Evolutionary conservation across 2,113 vertebrate species (phyloP), one percentile per base, ranked within the genome.

Genomic region (Phrynocephalus versicolor): DNA sequence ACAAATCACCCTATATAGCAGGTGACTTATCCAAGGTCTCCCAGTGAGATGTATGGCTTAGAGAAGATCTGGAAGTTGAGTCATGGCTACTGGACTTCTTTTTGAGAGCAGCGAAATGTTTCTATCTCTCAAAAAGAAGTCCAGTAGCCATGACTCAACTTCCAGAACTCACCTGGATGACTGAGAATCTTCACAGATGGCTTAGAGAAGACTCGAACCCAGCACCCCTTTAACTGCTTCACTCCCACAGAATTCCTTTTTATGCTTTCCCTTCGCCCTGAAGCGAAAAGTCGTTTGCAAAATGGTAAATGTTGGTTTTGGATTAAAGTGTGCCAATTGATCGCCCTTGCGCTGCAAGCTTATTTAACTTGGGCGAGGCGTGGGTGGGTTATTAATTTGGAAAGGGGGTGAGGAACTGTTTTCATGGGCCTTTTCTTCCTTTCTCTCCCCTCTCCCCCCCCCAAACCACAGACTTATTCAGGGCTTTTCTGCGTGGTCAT

Each of bases 401-500:
- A 39, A 12, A 13, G 3, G 33, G 45, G 16, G 7, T 19, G 9
- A 5, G 69, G 21, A 72, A 35, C 37, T 27, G 21, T 71, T 62
- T 65, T 85, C 18, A 85, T 0, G 3, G 2, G 51, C 45, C 45
- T 10, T 72, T 58, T 73, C 55, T 39, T 23, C 25, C 55, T 39
- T 39, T 23, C 16, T 72, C 60, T 73, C 57, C 39, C 14, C 33
- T 74, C 39, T 39, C 15, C 19, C 39, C 19, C 78, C 72, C 25
- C 8, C 25, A 33, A 25, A 0, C 18, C 33, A 8, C 92, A 98
- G 98, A 98, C 98, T 0, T 98, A 98, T 94, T 98, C 98, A 0
- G 98, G 98, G 73, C 96, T 98, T 23, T 98, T 98, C 96, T 98
- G 97, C 58, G 98, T 98, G 91, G 98, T 98, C 90, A 97, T 98